Evolutionary conservation across 2,888 invertebrate genomes (phyloP).

Genomic region (Cantharis lateralis): DNA sequence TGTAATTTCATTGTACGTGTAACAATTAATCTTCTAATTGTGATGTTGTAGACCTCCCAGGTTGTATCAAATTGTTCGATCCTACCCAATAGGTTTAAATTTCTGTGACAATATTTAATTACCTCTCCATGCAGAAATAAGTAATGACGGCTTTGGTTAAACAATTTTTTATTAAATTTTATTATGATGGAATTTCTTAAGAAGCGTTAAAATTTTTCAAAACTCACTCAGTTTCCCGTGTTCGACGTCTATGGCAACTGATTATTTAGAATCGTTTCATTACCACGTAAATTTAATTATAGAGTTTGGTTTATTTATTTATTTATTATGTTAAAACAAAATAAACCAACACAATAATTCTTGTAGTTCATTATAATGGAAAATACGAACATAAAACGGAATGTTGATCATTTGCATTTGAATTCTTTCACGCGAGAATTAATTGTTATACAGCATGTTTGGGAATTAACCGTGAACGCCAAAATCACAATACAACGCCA

Average conservation of each 20-base stretch:
- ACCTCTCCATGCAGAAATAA: neutral
- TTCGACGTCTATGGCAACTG: neutral
- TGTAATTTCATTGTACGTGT: neutral
- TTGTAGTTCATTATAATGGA: neutral
- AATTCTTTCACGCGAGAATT: constrained; percentile 22
- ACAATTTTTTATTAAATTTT: neutral
- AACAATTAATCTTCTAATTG: neutral
- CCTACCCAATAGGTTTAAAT: neutral
- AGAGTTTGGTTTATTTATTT: neutral
- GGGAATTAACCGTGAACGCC: neutral
- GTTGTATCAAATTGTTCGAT: neutral
- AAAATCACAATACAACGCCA: neutral
- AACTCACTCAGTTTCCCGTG: neutral
- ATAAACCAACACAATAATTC: neutral
- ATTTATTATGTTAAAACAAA: neutral
- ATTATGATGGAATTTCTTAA: neutral
- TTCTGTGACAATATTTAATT: neutral
- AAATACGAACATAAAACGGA: neutral
- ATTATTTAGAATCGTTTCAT: neutral
- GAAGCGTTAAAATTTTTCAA: neutral
- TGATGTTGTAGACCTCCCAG: neutral
- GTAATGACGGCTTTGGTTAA: neutral
- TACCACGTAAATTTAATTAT: neutral
- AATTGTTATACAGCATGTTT: constrained; percentile 16
- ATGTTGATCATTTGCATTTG: constrained; percentile 12